Percentiles rank a stretch among this genome's conserved stretches.
These are phyloP conservation scores for Eucidaris tribuloides DNA, from an alignment of 35 echinoderm and acorn worm species.

Conservation along the genomic window DNA sequence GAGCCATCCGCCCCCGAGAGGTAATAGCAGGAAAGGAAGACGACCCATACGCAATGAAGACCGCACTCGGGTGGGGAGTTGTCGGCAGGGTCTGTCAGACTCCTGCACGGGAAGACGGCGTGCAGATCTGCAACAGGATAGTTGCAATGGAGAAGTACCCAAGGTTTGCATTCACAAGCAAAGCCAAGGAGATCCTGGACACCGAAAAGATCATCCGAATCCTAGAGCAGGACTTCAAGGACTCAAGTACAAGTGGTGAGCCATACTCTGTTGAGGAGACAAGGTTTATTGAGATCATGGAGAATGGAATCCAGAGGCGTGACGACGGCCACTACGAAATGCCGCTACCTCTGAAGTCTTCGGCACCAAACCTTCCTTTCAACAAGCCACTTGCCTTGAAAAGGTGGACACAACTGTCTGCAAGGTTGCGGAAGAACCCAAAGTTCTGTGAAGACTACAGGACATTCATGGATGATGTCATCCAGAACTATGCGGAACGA, in stretches of 20 bases:
- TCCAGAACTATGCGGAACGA: slow-evolving; percentile 56
- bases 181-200: background rate
- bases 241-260: background rate
- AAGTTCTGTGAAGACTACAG: slow-evolving; percentile 44
- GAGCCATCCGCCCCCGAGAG: slow-evolving; percentile 34
- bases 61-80: slow-evolving; percentile 64
- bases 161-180: background rate
- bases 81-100: slow-evolving; percentile 21
- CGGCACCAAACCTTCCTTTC: slow-evolving; percentile 32
- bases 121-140: background rate
- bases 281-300: slow-evolving; percentile 33
- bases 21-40: slow-evolving; percentile 34
- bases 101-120: background rate
- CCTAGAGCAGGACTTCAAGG: slow-evolving; percentile 27
- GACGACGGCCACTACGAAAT: slow-evolving; percentile 70
- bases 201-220: background rate
- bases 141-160: background rate
- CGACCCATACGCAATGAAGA: slow-evolving; percentile 64
- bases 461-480: slow-evolving; percentile 31
- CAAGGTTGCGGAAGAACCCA: slow-evolving; percentile 33
- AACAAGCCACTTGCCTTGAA: slow-evolving; percentile 18
- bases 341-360: slow-evolving; percentile 30
- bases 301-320: background rate
- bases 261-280: slow-evolving; percentile 54
- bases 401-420: slow-evolving; percentile 32